Conservation (phyloP, 92 coral and sea anemone genomes). For the Metridium senile region DNA sequence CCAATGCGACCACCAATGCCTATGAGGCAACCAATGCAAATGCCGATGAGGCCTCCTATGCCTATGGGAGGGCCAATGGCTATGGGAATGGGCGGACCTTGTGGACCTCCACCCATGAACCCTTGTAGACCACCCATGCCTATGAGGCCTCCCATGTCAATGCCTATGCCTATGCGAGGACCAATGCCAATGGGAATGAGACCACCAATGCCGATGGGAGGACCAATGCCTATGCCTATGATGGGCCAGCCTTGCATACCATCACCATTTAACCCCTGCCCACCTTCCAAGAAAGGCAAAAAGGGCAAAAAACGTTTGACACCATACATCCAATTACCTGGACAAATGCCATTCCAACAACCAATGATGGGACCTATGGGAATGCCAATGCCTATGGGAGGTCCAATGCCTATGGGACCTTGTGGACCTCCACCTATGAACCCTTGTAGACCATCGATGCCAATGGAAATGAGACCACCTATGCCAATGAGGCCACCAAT, state of each 20-base stretch:
- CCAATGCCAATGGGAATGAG: slow-evolving; percentile 42
- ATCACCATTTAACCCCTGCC: not conserved
- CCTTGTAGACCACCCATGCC: slow-evolving; percentile 13
- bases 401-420: not conserved
- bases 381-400: slow-evolving; percentile 4
- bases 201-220: slow-evolving; percentile 22
- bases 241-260: slow-evolving; percentile 8
- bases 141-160: not conserved
- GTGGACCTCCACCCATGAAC: slow-evolving; percentile 9
- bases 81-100: not conserved
- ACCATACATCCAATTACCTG: slow-evolving; percentile 13
- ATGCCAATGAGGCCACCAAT: slow-evolving; percentile 22
- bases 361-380: slow-evolving; percentile 3
- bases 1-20: slow-evolving; percentile 29
- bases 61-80: slow-evolving; percentile 34
- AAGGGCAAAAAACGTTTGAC: slow-evolving; percentile 9
- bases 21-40: not conserved
- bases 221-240: slow-evolving; percentile 26
- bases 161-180: slow-evolving; percentile 32
- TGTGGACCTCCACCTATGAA: slow-evolving; percentile 11
- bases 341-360: slow-evolving; percentile 19
- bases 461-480: not conserved
- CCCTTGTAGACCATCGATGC: slow-evolving; percentile 13
- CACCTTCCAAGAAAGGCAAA: not conserved
- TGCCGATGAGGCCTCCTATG: slow-evolving; percentile 2